Conservation (phyloP, 2,888 invertebrate genomes). For the Brenthis daphne region DNA sequence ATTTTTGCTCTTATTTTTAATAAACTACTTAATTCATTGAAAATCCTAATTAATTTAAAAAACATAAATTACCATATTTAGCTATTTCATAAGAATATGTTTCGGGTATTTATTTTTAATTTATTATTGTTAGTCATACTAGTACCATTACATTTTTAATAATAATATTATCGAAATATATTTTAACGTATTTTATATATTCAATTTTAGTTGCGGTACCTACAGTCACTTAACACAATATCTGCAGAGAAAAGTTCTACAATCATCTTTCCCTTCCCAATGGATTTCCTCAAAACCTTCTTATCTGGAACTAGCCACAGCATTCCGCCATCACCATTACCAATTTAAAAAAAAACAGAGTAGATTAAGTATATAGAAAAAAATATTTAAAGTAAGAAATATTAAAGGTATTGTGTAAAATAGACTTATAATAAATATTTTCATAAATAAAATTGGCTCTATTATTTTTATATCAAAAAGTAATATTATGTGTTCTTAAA, state of each 20-base stretch:
- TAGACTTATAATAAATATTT: slow-evolving; percentile 7
- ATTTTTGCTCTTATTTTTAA: no score
- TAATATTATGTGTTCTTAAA: no score
- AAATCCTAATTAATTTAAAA: no score
- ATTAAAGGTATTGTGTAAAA: not conserved
- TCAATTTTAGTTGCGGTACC: slow-evolving; percentile 87
- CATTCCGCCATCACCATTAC: slow-evolving; percentile 44
- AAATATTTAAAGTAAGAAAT: not conserved
- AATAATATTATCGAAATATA: no score
- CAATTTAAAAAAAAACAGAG: slow-evolving; percentile 38
- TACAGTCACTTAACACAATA: slow-evolving; percentile 95
- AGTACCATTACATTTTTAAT: no score
- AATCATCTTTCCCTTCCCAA: slow-evolving; percentile 95
- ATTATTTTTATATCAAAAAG: no score
- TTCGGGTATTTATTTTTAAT: no score
- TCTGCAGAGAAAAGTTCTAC: slow-evolving; percentile 97
- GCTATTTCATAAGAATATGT: no score
- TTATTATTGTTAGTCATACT: no score
- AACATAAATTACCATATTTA: no score
- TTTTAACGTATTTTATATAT: not conserved
- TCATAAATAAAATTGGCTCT: not conserved
- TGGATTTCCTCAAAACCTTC: slow-evolving; percentile 86
- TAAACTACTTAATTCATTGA: no score
- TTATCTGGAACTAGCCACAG: slow-evolving; percentile 58
- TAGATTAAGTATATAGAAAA: not conserved